Conservation (phyloP, 2,113 vertebrate species). For the Lycaon pictus region DNA sequence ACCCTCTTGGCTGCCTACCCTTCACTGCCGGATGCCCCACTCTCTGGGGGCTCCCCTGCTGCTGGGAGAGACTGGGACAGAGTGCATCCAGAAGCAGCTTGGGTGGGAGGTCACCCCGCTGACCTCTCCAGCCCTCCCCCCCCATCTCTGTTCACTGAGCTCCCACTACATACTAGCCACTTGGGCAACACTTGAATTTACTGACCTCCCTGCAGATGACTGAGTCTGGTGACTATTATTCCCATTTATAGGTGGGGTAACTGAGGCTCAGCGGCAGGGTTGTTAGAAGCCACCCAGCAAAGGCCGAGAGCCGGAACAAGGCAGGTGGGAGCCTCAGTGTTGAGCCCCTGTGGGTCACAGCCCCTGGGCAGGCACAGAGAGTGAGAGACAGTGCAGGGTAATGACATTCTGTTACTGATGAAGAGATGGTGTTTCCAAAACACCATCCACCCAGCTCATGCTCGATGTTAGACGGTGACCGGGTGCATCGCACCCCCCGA, state of each 20-base stretch:
- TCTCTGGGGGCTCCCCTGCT: background rate
- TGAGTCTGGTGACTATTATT: background rate
- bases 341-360: background rate
- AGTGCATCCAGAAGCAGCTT: background rate
- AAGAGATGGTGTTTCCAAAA: background rate
- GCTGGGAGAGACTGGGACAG: no score
- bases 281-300: background rate
- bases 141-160: background rate
- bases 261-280: background rate
- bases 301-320: background rate
- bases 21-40: background rate
- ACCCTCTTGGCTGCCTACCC: background rate
- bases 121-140: background rate
- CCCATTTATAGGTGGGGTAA: background rate
- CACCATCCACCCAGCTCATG: no score
- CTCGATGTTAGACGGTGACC: background rate
- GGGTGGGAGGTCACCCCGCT: background rate
- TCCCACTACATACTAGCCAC: background rate
- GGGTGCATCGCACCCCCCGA: fast-evolving
- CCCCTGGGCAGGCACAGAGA: background rate
- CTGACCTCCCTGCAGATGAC: fast-evolving
- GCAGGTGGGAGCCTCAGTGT: background rate
- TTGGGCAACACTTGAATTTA: fast-evolving
- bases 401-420: background rate
- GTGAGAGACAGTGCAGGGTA: background rate